Conservation (phyloP, 1,140 invertebrate genomes). For the Drosophila guanche region DNA sequence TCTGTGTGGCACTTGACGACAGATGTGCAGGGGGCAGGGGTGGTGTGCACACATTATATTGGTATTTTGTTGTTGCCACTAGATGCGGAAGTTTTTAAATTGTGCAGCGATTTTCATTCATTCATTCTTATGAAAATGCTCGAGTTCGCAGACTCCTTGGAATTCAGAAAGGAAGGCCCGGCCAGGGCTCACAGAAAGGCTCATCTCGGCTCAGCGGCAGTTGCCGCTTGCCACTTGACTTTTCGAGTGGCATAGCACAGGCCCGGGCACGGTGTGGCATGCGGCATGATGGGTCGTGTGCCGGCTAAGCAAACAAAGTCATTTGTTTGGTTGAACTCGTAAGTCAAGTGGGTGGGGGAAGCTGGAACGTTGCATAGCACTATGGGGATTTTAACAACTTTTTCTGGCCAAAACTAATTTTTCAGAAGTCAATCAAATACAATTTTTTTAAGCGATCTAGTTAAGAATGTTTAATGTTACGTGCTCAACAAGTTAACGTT, state of each 20-base stretch:
- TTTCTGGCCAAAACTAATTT: no score
- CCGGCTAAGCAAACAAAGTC: slow-evolving; percentile 63
- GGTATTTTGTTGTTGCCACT: slow-evolving; percentile 49
- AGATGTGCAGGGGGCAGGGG: slow-evolving; percentile 20
- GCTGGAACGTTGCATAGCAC: slow-evolving; percentile 1
- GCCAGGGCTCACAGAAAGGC: neutral
- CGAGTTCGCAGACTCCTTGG: slow-evolving; percentile 22
- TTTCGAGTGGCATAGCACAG: slow-evolving; percentile 41
- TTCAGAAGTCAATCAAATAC: no score
- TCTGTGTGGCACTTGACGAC: slow-evolving; percentile 19
- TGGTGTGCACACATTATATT: slow-evolving; percentile 31
- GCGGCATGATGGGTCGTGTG: slow-evolving; percentile 3
- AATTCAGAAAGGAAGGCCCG: slow-evolving; percentile 6
- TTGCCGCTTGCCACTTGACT: slow-evolving; percentile 61
- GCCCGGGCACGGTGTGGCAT: neutral
- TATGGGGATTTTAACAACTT: no score
- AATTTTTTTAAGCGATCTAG: no score
- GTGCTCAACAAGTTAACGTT: no score
- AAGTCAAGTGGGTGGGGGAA: slow-evolving; percentile 11
- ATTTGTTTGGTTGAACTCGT: slow-evolving; percentile 54
- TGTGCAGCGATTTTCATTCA: slow-evolving; percentile 68
- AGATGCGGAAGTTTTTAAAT: slow-evolving; percentile 76
- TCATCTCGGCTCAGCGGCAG: slow-evolving; percentile 34
- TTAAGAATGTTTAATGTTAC: no score
- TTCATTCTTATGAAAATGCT: slow-evolving; percentile 46